These are phyloP conservation scores for Malthinus flaveolus DNA, from an alignment of 2,888 invertebrate genomes.

Conservation along the genomic window DNA sequence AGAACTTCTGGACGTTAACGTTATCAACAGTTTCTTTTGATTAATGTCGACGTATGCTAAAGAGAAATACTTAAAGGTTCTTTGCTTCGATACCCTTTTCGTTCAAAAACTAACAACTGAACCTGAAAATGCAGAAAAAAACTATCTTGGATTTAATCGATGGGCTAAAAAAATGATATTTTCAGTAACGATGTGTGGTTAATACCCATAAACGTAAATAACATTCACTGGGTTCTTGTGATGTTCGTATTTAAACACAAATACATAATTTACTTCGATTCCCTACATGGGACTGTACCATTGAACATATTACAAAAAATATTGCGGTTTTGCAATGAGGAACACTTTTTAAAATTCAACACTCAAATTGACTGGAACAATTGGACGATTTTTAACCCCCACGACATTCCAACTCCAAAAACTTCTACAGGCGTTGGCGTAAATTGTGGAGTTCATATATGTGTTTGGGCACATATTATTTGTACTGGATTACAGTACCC, in stretches of 20 bases:
- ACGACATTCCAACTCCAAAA: neutral
- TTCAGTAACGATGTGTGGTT: neutral
- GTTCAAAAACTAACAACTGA: no score
- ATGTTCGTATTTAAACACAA: neutral
- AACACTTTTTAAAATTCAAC: no score
- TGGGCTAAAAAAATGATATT: neutral
- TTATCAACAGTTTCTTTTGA: no score
- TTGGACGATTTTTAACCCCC: no score
- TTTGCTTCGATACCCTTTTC: no score
- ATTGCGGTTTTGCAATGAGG: no score
- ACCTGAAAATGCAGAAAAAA: no score
- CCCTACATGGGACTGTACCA: neutral
- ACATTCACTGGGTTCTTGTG: neutral
- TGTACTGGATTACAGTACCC: neutral
- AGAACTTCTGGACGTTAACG: no score
- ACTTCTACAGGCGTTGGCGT: neutral
- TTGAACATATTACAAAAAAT: no score
- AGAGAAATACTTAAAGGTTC: no score
- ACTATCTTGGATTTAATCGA: neutral
- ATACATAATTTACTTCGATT: neutral
- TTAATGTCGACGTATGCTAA: no score
- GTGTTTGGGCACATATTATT: neutral
- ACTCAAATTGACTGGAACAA: no score
- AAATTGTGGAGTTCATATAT: neutral
- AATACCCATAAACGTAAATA: neutral